Conservation (phyloP, 2,797 vertebrate species). For the Galaxias olidus region DNA sequence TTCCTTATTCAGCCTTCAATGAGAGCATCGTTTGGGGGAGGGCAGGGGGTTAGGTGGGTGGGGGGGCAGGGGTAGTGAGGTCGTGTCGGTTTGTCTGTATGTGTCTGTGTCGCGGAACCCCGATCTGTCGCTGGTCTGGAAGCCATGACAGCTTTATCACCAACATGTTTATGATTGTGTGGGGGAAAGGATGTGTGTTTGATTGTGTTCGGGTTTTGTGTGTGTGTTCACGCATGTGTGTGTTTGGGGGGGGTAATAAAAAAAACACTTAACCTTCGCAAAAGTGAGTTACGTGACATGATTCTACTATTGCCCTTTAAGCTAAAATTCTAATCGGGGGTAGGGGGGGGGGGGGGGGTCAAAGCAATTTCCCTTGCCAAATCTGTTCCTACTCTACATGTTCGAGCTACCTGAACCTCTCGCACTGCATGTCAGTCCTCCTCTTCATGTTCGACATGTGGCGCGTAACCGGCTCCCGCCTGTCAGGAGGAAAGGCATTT, state of each 20-base stretch:
- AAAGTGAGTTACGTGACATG: no score
- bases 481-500: no score
- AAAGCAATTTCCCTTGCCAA: no score
- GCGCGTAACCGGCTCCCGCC: not conserved
- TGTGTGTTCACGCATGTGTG: not conserved
- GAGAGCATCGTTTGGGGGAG: not conserved
- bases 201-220: not conserved
- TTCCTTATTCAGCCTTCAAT: not conserved
- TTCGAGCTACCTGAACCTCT: no score
- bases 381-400: no score
- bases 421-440: no score
- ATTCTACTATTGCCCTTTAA: no score
- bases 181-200: not conserved
- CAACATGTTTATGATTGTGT: not conserved
- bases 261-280: no score
- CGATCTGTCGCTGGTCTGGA: not conserved
- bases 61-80: no score
- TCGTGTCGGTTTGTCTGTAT: not conserved
- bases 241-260: not conserved
- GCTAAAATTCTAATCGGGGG: no score
- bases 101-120: not conserved
- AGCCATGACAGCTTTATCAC: constrained; percentile 2
- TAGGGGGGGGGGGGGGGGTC: no score
- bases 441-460: not conserved
- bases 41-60: no score